Evolutionary conservation across 2,797 vertebrate genomes (phyloP).

Genomic region (Meriones psammophilus): DNA sequence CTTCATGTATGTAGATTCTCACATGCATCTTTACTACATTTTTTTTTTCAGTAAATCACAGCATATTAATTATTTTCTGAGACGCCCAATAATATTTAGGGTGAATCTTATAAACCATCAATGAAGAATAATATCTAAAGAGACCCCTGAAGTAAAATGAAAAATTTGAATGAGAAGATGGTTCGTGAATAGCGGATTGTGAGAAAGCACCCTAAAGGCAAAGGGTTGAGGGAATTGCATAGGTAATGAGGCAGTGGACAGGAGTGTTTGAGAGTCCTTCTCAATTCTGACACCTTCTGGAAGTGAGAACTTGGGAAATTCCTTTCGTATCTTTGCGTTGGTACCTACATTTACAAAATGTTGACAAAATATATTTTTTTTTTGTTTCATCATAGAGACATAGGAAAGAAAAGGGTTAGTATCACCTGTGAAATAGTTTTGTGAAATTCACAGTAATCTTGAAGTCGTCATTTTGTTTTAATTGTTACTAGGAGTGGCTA

Average conservation of each 20-base stretch:
- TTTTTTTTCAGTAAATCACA: neutral
- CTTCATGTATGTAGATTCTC: neutral
- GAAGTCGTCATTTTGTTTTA: conserved; percentile 8
- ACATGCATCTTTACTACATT: neutral
- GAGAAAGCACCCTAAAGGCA: neutral
- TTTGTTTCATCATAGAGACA: neutral
- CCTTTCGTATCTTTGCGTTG: conserved; percentile 5
- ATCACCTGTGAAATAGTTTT: neutral
- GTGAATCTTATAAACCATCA: neutral
- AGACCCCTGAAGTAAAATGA: neutral
- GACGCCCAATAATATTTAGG: neutral
- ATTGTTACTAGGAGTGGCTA: neutral
- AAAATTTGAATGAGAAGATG: neutral
- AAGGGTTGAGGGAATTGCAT: neutral
- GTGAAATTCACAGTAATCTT: neutral
- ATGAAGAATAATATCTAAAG: neutral
- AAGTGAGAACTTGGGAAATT: neutral
- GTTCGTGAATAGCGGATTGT: neutral
- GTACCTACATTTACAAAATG: neutral
- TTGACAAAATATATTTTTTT: neutral
- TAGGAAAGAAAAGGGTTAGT: neutral
- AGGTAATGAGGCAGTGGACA: neutral
- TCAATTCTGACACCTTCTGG: neutral
- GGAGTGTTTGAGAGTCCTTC: conserved; percentile 4
- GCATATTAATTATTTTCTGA: neutral